phyloP scores from a whole-genome alignment of 2,888 invertebrate species.

The Nipponacmea schrenckii region DNA sequence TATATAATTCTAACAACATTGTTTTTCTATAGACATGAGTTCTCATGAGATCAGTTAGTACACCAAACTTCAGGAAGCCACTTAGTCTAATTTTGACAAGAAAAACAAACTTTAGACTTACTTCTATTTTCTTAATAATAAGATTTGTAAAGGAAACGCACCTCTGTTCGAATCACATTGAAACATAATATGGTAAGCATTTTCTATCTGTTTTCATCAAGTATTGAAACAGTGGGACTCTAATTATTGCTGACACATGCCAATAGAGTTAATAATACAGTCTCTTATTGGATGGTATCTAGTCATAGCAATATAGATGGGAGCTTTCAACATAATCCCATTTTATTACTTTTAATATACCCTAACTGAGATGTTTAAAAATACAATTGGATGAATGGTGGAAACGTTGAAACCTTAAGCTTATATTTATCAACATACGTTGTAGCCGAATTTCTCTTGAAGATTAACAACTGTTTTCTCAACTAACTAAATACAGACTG shows the following conservation, averaged over 20 bases:
- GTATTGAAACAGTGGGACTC: constrained; percentile 7
- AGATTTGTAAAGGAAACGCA: not conserved
- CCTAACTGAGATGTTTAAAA: not conserved
- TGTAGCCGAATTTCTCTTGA: not conserved
- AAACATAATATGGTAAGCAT: not conserved
- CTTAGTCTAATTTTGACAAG: constrained; percentile 8
- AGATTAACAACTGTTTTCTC: not conserved
- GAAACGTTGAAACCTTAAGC: not conserved
- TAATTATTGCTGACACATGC: constrained; percentile 8
- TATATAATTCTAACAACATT: not conserved
- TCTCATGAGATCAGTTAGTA: constrained; percentile 3
- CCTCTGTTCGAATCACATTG: not conserved
- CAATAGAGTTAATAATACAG: not conserved
- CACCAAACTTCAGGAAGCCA: constrained; percentile 2
- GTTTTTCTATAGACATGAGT: not conserved
- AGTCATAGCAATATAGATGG: not conserved
- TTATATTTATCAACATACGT: not conserved
- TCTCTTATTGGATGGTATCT: not conserved
- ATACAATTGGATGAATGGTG: constrained; percentile 4
- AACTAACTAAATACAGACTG: not conserved
- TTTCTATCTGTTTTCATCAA: constrained; percentile 4
- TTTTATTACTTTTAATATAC: constrained; percentile 6
- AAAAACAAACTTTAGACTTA: constrained; percentile 4
- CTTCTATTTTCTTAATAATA: not conserved
- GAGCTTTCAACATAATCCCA: not conserved